These are phyloP conservation scores for Chrysoperla carnea DNA, from an alignment of 1,140 invertebrate species.

Conservation along the genomic window DNA sequence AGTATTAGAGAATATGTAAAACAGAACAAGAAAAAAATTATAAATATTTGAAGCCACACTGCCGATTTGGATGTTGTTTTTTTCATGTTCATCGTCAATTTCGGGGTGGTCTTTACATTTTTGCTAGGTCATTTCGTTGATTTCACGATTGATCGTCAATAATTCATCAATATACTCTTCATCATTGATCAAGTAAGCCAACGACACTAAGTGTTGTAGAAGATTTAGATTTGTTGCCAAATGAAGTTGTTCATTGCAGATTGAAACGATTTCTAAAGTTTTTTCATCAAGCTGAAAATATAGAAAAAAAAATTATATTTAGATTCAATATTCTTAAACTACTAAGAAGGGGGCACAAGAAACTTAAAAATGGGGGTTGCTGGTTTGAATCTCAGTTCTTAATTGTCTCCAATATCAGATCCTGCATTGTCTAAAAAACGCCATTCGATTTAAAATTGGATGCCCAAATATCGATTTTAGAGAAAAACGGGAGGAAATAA, in stretches of 20 bases:
- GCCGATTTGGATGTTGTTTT: no score
- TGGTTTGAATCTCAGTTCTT: no score
- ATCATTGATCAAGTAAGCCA: slow-evolving; percentile 52
- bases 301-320: neutral
- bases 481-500: slow-evolving; percentile 7
- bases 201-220: slow-evolving; percentile 34
- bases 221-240: slow-evolving; percentile 39
- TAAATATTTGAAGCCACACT: no score
- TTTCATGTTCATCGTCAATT: no score
- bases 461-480: neutral
- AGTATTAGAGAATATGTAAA: no score
- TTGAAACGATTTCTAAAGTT: slow-evolving; percentile 36
- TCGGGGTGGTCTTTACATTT: neutral
- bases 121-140: slow-evolving; percentile 42
- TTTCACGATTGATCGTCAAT: slow-evolving; percentile 49
- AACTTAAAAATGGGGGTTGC: no score
- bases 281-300: slow-evolving; percentile 36
- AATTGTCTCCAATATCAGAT: no score
- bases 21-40: no score
- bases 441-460: no score
- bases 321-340: no score
- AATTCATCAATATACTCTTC: slow-evolving; percentile 51
- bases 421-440: no score
- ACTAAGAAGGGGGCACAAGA: no score
- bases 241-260: slow-evolving; percentile 53